Evolutionary conservation across 1,140 invertebrate species (phyloP), one percentile per base, ranked within the genome.

Genomic region (Lepidostoma basale): DNA sequence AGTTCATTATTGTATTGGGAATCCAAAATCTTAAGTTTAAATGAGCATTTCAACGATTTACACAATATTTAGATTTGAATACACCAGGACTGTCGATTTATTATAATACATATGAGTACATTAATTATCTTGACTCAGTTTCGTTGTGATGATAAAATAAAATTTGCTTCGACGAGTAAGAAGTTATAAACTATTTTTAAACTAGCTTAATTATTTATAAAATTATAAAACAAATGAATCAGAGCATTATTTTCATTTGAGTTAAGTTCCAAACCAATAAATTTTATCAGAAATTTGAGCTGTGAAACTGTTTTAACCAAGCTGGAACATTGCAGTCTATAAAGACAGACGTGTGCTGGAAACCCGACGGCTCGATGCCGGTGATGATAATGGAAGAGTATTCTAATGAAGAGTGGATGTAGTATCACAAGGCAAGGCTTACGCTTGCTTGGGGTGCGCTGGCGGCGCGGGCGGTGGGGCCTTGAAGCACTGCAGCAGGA

Each of bases 401-500:
- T 36, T 23, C 22, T 39, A 36, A 39, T 59, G 33, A 39, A 39
- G 9, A 23, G 22, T 39, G 36, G 54, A 40, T 59, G 33, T 59
- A 59, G 40, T 59, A 59, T 59, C 54, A 59, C 54, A 59, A 39
- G 14, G 54, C 40, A 33, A 59, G 5, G 18, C 26, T 87, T 83
- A 89, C 82, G 87, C 83, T 73, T 89, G 88, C 75, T 90, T 90
- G 3, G 85, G 85, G 81, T 90, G 88, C 64, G 83, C 75, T 42
- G 85, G 73, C 2, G 84, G 79, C 25, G 88, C 81, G 16, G 81
- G 75, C 22, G 85, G 81, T 47, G 86, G 81, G 22, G 89, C 83
- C 74, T 90, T 90, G 77, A 97, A 95, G 79, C 94, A 96, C 76
- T 96, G 94, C 33, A 97, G 82, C 16, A 97, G 81, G 78, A 97